Percentiles rank a stretch among this genome's conserved stretches.
Conservation (phyloP, 2,888 invertebrate genomes). For the Drosophila histrio region DNA sequence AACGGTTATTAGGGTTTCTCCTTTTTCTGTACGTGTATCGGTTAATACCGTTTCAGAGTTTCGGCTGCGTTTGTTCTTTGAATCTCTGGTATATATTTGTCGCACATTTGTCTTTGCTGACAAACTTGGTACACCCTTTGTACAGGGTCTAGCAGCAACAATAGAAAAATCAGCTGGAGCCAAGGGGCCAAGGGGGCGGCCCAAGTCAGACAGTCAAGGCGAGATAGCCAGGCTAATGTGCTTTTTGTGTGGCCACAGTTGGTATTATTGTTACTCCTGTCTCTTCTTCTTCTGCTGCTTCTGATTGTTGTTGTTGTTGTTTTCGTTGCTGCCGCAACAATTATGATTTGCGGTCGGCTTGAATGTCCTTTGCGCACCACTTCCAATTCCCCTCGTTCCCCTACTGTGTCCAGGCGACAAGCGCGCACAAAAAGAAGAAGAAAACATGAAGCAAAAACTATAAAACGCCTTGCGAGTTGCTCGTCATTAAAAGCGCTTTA, state of each 20-base stretch:
- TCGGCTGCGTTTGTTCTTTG: too few relatives aligned
- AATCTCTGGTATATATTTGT: too few relatives aligned
- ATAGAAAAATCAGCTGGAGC: too few relatives aligned
- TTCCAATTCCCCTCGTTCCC: neutral
- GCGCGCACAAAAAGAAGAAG: neutral
- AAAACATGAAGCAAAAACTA: conserved; percentile 22
- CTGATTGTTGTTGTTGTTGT: conserved; percentile 9
- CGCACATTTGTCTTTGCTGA: too few relatives aligned
- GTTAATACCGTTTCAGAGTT: too few relatives aligned
- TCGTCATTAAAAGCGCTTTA: conserved; percentile 56
- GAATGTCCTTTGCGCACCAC: neutral
- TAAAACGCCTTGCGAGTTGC: conserved; percentile 35
- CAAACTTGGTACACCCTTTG: too few relatives aligned
- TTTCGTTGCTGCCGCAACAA: conserved; percentile 49
- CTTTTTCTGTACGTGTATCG: too few relatives aligned
- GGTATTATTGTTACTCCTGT: conserved; percentile 38
- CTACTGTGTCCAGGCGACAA: conserved; percentile 15
- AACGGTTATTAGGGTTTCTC: too few relatives aligned
- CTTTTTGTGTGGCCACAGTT: conserved; percentile 55
- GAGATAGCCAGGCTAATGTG: conserved; percentile 54
- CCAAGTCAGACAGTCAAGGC: conserved; percentile 41
- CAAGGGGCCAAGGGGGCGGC: too few relatives aligned
- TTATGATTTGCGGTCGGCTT: conserved; percentile 59
- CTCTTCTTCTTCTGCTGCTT: neutral
- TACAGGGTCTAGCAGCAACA: too few relatives aligned